Evolutionary conservation across 2,113 vertebrate genomes (phyloP).

Genomic region (Passer montanus): DNA sequence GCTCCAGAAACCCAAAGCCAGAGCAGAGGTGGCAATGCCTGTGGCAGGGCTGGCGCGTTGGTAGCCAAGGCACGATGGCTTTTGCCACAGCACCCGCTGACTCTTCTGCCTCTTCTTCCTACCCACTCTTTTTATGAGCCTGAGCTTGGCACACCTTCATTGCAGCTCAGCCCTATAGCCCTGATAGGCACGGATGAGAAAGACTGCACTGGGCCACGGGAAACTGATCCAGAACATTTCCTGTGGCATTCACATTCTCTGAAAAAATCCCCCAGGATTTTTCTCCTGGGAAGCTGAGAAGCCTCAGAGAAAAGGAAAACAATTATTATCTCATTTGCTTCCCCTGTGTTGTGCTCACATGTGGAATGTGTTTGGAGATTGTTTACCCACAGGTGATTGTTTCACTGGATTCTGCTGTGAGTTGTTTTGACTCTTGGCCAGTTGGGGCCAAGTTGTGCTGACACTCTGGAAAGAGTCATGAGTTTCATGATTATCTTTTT

Average conservation of each 20-base stretch:
- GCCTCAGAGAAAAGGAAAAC: no score
- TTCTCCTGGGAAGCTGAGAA: no score
- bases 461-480: no score
- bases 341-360: no score
- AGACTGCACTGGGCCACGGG: accelerated
- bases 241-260: neutral
- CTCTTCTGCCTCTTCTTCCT: neutral
- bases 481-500: no score
- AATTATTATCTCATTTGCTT: no score
- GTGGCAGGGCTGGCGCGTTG: neutral
- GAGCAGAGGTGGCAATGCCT: neutral
- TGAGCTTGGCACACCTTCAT: neutral
- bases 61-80: neutral
- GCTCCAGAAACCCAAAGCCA: neutral
- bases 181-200: neutral
- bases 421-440: no score
- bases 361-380: no score
- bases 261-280: no score
- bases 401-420: no score
- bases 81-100: neutral
- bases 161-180: neutral
- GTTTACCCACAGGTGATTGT: no score
- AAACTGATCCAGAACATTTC: neutral
- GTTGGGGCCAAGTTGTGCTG: accelerated
- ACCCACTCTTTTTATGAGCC: neutral